phyloP scores from a whole-genome alignment of 2,888 invertebrate genomes.

The Phoenoteleia sp. region DNA sequence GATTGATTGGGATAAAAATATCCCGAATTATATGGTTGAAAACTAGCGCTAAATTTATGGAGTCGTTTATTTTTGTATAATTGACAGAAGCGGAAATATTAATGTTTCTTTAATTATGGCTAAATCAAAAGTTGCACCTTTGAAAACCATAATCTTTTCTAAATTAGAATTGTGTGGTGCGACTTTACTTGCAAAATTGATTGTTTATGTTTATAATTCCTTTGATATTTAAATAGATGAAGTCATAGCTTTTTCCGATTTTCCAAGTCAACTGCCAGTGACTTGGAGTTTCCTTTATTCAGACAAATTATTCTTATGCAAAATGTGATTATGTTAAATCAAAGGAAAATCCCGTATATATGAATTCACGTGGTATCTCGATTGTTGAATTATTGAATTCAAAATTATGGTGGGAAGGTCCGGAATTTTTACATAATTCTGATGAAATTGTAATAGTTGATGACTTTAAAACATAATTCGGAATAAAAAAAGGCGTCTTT shows the following conservation, averaged over 20 bases:
- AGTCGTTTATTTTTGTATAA: too few relatives aligned
- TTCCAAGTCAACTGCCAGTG: not conserved
- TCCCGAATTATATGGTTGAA: too few relatives aligned
- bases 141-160: not conserved
- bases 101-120: not conserved
- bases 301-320: not conserved
- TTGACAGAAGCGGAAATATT: too few relatives aligned
- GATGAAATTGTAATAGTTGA: not conserved
- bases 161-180: not conserved
- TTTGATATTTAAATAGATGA: not conserved
- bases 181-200: not conserved
- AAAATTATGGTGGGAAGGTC: constrained; percentile 18
- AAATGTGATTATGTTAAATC: not conserved
- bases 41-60: too few relatives aligned
- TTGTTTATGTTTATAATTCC: not conserved
- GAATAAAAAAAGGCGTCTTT: not conserved
- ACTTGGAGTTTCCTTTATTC: not conserved
- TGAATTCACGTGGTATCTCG: not conserved
- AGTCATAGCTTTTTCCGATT: not conserved
- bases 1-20: too few relatives aligned
- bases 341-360: constrained; percentile 2
- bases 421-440: not conserved
- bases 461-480: not conserved
- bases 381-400: not conserved
- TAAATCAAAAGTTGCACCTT: constrained; percentile 11